A percentile compares a stretch with the other conserved stretches of the same genome.
Evolutionary conservation across 2,888 invertebrate species (phyloP).

Genomic region (Tetragonisca angustula): DNA sequence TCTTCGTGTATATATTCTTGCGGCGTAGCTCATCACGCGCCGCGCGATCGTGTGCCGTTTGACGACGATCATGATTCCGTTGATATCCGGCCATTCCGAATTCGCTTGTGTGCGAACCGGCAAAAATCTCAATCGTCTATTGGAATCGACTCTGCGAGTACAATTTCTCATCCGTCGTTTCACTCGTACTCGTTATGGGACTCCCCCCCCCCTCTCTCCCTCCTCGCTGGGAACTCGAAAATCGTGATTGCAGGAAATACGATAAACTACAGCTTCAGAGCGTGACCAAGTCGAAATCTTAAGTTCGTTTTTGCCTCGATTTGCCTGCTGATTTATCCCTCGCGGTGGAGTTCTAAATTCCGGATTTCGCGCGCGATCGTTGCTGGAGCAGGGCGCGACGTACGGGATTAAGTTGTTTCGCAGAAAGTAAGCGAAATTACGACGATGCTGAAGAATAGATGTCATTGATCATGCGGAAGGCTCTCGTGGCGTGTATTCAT

Average conservation of each 20-base stretch:
- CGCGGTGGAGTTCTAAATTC: too few species aligned
- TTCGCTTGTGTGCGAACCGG: constrained; percentile 34
- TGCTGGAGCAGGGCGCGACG: too few species aligned
- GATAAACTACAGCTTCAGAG: not conserved
- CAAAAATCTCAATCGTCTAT: not conserved
- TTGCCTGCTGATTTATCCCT: not conserved
- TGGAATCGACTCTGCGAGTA: not conserved
- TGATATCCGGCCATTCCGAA: constrained; percentile 57
- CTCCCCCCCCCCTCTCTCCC: not conserved
- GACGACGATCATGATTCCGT: constrained; percentile 65
- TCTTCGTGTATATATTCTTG: constrained; percentile 65
- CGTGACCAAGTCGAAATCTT: not conserved
- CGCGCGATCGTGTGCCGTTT: constrained; percentile 63
- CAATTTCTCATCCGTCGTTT: not conserved
- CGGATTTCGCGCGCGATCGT: too few species aligned
- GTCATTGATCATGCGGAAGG: not conserved
- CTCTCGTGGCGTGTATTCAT: not conserved
- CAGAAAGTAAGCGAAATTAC: not conserved
- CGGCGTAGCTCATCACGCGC: constrained; percentile 63
- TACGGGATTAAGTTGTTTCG: not conserved
- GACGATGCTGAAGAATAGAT: not conserved
- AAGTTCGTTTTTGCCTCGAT: not conserved
- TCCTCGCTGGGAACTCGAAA: not conserved
- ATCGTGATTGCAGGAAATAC: not conserved
- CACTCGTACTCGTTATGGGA: not conserved